A percentile compares a stretch with the other conserved stretches of the same genome.
Conservation (phyloP, 2,113 vertebrate species). For the Bagarius yarrelli region DNA sequence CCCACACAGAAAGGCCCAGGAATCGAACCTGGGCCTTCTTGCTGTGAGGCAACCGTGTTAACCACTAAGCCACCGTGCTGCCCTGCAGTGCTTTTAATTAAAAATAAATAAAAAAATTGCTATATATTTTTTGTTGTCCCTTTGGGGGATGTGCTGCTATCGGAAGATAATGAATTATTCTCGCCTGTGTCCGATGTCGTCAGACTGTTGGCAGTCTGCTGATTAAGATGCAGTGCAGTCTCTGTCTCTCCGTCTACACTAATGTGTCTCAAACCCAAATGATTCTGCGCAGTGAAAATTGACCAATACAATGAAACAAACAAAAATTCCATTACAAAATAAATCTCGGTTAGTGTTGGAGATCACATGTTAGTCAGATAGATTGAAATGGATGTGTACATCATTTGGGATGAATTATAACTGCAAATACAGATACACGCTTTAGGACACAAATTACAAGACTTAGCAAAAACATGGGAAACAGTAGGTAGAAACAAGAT, state of each 20-base stretch:
- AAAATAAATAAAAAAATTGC: too few relatives aligned
- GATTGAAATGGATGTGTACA: neutral
- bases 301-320: neutral
- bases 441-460: too few relatives aligned
- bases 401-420: neutral
- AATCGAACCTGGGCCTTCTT: too few relatives aligned
- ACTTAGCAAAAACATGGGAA: too few relatives aligned
- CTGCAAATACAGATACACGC: too few relatives aligned
- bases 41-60: too few relatives aligned
- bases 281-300: constrained; percentile 21
- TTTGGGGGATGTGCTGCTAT: too few relatives aligned
- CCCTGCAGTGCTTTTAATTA: too few relatives aligned
- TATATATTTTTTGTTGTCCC: too few relatives aligned
- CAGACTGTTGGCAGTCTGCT: constrained; percentile 36
- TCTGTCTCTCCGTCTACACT: constrained; percentile 9
- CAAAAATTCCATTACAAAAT: neutral
- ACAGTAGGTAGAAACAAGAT: too few relatives aligned
- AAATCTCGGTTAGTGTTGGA: neutral
- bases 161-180: neutral
- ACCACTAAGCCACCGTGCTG: too few relatives aligned
- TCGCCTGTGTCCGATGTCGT: constrained; percentile 21
- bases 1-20: too few relatives aligned
- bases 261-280: constrained; percentile 16
- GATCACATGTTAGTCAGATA: neutral
- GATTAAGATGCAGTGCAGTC: constrained; percentile 25